A percentile compares a stretch with the other conserved stretches of the same genome.
Conservation (phyloP, 1,140 invertebrate genomes). For the Lerema accius region DNA sequence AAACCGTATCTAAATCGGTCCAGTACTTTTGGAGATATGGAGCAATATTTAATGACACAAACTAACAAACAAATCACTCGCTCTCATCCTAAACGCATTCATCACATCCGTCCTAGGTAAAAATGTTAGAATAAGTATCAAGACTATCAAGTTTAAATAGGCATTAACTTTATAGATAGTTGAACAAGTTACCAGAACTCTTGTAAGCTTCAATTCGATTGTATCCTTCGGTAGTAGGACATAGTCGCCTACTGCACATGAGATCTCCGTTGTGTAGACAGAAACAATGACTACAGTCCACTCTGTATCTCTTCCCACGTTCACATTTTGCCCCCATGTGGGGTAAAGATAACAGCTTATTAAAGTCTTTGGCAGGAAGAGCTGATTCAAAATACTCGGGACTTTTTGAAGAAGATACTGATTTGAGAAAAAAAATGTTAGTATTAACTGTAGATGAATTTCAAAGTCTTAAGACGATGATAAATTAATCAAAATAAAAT, state of each 20-base stretch:
- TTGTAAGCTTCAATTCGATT: neutral
- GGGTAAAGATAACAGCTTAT: conserved; percentile 13
- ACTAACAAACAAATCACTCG: too few relatives aligned
- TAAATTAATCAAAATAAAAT: too few relatives aligned
- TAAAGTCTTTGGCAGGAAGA: conserved; percentile 8
- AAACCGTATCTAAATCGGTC: too few relatives aligned
- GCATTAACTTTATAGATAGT: too few relatives aligned
- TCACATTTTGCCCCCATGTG: conserved; percentile 38
- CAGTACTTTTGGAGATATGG: too few relatives aligned
- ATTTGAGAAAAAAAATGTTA: neutral
- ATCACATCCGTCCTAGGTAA: too few relatives aligned
- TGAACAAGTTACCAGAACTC: conserved; percentile 11
- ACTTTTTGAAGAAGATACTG: neutral
- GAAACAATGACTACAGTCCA: conserved; percentile 67
- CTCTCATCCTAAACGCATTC: too few relatives aligned
- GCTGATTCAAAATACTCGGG: neutral
- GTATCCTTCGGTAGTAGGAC: conserved; percentile 19
- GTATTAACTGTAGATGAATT: too few relatives aligned
- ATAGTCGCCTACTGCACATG: conserved; percentile 43
- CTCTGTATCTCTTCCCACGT: conserved; percentile 47
- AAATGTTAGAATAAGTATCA: too few relatives aligned
- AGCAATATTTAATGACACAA: too few relatives aligned
- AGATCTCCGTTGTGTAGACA: conserved; percentile 59
- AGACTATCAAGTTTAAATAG: too few relatives aligned
- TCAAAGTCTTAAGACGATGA: too few relatives aligned